These are phyloP conservation scores for Drosophila jambulina DNA, from an alignment of 1,140 invertebrate species.

Conservation along the genomic window DNA sequence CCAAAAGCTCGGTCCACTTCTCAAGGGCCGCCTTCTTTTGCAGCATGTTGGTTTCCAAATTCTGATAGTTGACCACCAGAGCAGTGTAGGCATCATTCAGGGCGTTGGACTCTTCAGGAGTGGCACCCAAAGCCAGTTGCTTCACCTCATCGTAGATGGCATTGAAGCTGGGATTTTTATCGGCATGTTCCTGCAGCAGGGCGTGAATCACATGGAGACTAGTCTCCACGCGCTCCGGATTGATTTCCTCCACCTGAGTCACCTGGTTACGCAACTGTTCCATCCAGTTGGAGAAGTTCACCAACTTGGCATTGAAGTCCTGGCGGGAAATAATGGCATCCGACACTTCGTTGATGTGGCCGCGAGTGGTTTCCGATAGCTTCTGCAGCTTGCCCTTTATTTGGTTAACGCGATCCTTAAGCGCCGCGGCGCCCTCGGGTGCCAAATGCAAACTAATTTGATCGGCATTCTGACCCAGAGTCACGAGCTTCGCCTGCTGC, in stretches of 20 bases:
- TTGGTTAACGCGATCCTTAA: conserved; percentile 90
- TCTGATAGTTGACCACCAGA: conserved; percentile 91
- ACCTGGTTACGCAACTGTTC: conserved; percentile 90
- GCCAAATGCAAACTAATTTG: conserved; percentile 91
- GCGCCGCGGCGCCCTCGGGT: conserved; percentile 89
- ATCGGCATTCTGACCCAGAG: conserved; percentile 92
- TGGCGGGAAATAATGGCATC: conserved; percentile 92
- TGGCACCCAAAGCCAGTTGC: conserved; percentile 89
- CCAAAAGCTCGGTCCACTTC: conserved; percentile 93
- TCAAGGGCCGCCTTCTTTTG: conserved; percentile 91
- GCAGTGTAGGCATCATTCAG: conserved; percentile 91
- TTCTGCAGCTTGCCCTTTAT: conserved; percentile 90
- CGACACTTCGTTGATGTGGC: conserved; percentile 91
- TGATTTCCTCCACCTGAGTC: conserved; percentile 92
- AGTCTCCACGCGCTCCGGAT: conserved; percentile 91
- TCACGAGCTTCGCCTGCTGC: conserved; percentile 92
- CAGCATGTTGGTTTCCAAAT: conserved; percentile 90
- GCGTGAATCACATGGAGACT: conserved; percentile 92
- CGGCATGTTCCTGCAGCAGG: conserved; percentile 92
- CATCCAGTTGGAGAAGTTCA: conserved; percentile 94
- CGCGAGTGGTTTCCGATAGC: conserved; percentile 90
- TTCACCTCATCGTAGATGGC: conserved; percentile 93
- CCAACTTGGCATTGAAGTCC: conserved; percentile 93
- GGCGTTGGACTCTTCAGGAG: conserved; percentile 89
- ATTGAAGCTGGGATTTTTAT: conserved; percentile 90